Evolutionary conservation across 92 coral and sea anemone species (phyloP).

Genomic region (Siderastrea radians): DNA sequence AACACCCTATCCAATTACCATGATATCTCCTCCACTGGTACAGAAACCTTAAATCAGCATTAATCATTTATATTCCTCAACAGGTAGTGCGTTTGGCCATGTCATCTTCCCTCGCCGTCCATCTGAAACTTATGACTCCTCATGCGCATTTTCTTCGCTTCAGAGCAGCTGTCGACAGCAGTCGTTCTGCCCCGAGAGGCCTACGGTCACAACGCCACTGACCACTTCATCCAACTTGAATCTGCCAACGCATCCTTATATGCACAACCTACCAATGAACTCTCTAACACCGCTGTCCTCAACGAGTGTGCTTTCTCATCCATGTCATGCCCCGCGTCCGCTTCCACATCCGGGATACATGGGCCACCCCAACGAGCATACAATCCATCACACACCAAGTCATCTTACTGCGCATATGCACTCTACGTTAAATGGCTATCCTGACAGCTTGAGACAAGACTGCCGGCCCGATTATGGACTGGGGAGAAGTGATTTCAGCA

Average conservation of each 20-base stretch:
- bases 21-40: too few relatives aligned
- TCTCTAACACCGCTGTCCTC: conserved; percentile 65
- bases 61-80: background rate
- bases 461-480: conserved; percentile 79
- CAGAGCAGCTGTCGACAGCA: conserved; percentile 86
- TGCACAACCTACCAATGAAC: conserved; percentile 68
- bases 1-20: background rate
- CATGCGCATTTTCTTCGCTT: conserved; percentile 66
- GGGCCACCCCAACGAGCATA: conserved; percentile 83
- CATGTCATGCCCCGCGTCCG: conserved; percentile 74
- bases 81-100: conserved; percentile 78
- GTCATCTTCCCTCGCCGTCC: conserved; percentile 73
- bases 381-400: conserved; percentile 84
- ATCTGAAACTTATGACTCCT: conserved; percentile 60
- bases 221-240: conserved; percentile 54
- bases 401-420: conserved; percentile 84
- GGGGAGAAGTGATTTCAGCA: conserved; percentile 80
- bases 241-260: conserved; percentile 72
- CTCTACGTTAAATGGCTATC: conserved; percentile 65
- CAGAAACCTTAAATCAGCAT: background rate
- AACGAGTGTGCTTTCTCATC: conserved; percentile 70
- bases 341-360: conserved; percentile 82
- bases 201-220: conserved; percentile 55
- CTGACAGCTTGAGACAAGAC: conserved; percentile 70
- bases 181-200: conserved; percentile 74